A percentile compares a stretch with the other conserved stretches of the same genome.
These are phyloP conservation scores for Orthosia gracilis DNA, from an alignment of 2,888 invertebrate genomes.

Conservation along the genomic window DNA sequence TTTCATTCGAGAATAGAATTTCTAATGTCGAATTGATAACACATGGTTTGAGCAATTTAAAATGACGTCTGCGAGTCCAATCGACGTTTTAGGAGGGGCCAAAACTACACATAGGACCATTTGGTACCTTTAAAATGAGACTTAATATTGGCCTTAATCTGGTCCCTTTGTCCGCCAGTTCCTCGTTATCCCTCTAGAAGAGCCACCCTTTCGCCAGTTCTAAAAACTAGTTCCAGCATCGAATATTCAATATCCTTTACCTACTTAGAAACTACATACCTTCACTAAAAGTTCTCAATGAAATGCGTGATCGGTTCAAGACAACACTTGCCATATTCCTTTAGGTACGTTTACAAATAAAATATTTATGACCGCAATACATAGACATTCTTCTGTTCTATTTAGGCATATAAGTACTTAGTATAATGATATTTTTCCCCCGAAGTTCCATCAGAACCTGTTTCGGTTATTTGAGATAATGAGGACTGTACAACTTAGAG, in stretches of 20 bases:
- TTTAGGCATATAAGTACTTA: slow-evolving; percentile 22
- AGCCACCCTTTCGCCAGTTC: background rate
- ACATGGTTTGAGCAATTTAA: background rate
- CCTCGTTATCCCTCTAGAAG: slow-evolving; percentile 18
- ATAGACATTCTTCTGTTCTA: slow-evolving; percentile 39
- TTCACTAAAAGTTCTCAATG: slow-evolving; percentile 10
- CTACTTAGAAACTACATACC: slow-evolving; percentile 1
- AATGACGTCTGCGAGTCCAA: background rate
- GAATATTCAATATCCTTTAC: slow-evolving; percentile 1
- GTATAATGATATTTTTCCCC: slow-evolving; percentile 34
- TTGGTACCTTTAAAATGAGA: background rate
- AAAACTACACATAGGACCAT: background rate
- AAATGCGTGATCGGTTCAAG: background rate
- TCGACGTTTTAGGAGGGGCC: background rate
- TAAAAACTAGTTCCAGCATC: slow-evolving; percentile 11
- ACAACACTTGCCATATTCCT: background rate
- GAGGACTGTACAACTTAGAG: slow-evolving; percentile 27
- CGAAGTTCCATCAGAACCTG: slow-evolving; percentile 25
- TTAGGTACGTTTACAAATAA: slow-evolving; percentile 42
- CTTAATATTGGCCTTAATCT: slow-evolving; percentile 9
- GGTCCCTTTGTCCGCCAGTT: background rate
- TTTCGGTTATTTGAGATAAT: slow-evolving; percentile 25
- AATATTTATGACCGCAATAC: slow-evolving; percentile 38
- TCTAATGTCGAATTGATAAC: background rate
- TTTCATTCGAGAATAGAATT: background rate